phyloP scores from a whole-genome alignment of 2,888 invertebrate species.

The Orgyia antiqua region DNA sequence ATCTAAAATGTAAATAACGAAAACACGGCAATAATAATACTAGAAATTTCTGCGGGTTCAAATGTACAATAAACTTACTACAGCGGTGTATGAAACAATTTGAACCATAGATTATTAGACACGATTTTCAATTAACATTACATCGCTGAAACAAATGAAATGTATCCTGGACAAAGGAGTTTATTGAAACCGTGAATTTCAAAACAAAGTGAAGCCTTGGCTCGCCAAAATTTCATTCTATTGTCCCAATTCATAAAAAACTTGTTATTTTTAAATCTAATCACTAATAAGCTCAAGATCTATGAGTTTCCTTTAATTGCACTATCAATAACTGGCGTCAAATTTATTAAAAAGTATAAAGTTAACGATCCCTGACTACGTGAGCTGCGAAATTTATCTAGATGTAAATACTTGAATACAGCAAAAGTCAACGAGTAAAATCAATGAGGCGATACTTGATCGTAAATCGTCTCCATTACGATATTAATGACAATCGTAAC shows the following conservation, averaged over 20 bases:
- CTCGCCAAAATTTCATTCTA: no score
- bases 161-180: slow-evolving; percentile 44
- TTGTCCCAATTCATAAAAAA: no score
- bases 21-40: slow-evolving; percentile 11
- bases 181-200: slow-evolving; percentile 46
- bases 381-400: no score
- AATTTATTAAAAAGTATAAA: no score
- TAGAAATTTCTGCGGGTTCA: slow-evolving; percentile 2
- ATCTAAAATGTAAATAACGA: slow-evolving; percentile 17
- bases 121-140: slow-evolving; percentile 53
- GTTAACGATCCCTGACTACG: no score
- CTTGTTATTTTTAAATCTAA: no score
- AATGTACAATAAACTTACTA: slow-evolving; percentile 4
- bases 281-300: no score
- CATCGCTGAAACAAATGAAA: slow-evolving; percentile 56
- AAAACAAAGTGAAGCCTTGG: no score
- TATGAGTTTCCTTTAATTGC: no score
- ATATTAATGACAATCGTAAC: slow-evolving; percentile 68
- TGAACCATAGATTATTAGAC: slow-evolving; percentile 42
- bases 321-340: no score
- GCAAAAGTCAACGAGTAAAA: slow-evolving; percentile 42
- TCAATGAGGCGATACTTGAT: slow-evolving; percentile 49
- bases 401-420: no score
- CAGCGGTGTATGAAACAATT: slow-evolving; percentile 26
- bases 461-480: slow-evolving; percentile 65